Evolutionary conservation across 1,140 invertebrate species (phyloP), one percentile per base, ranked within the genome.

Genomic region (Drosophila orosa): DNA sequence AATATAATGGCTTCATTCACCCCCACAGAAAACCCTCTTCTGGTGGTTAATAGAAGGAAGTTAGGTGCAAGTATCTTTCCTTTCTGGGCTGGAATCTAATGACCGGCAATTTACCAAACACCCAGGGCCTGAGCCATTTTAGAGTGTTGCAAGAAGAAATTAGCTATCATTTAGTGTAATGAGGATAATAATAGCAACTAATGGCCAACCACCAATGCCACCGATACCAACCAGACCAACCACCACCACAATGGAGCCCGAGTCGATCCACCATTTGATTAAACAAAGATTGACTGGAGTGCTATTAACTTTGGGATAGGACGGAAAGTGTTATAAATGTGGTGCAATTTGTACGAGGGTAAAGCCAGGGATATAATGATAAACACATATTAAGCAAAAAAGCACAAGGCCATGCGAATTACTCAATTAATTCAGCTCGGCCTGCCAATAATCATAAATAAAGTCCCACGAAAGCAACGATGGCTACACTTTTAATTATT

Each of bases 401-500:
- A 59, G 69, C 48, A 35, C 82, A 82, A 57, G 44, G 68, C 78
- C 59, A 55, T 17, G 45, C 40, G 65, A 87, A 78, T 82, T 72
- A 61, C 62, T 83, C 83, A 86, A 86, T 89, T 89, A 87, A 87
- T 87, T 78, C 74, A 54, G 54, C 39, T 69, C 35, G 47, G 66
- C 27, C 79, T 86, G 83, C 75, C 83, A 87, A 86, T 86, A 86
- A 83, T 89, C 84, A 89, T 83, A 89, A 87, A 87, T 89, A 89
- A 83, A 83, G 67, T 63, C 35, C 63, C 62, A 71, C 69, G 48
- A 48, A 65, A 63, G 54, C 65, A 42, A 68, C 37, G 27, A 8
- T 31, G 59, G 76, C 27, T 59, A 74, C 54, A 83, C 72, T 85
- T 85, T 85, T 86, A 81, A 85, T 85, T 85, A 85, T 85, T 86